A percentile compares a stretch with the other conserved stretches of the same genome.
Evolutionary conservation across 2,888 invertebrate species (phyloP).

Genomic region (Philonicus albiceps): DNA sequence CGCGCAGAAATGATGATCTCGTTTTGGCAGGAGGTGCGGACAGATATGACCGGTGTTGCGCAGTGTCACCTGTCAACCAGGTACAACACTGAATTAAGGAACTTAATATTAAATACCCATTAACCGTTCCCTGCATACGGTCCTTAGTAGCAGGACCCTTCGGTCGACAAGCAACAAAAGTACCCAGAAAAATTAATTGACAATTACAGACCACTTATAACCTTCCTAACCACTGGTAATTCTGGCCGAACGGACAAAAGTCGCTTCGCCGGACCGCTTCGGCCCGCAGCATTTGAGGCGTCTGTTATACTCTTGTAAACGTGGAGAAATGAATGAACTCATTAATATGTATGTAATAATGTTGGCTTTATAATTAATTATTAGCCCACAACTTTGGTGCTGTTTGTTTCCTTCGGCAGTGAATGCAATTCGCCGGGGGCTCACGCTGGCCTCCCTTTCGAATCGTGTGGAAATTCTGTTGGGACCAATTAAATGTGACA

Average conservation of each 20-base stretch:
- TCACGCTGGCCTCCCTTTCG: background rate
- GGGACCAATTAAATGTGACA: background rate
- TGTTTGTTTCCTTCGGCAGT: background rate
- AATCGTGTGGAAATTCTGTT: background rate
- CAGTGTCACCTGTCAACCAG: constrained; percentile 32
- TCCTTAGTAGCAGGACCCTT: background rate
- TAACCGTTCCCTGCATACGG: background rate
- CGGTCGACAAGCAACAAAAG: background rate
- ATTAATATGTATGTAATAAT: constrained; percentile 29
- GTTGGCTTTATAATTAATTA: constrained; percentile 24
- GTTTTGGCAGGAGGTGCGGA: constrained; percentile 28
- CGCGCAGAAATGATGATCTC: constrained; percentile 12
- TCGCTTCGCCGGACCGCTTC: background rate
- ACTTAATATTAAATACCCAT: constrained; percentile 30
- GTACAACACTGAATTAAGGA: constrained; percentile 7
- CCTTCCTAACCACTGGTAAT: background rate
- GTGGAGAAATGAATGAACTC: constrained; percentile 36
- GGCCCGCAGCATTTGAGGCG: constrained; percentile 24
- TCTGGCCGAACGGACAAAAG: background rate
- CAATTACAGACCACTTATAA: constrained; percentile 39
- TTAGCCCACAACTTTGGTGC: background rate
- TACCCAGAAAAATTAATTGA: constrained; percentile 31
- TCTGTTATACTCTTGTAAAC: constrained; percentile 40
- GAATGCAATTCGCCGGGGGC: background rate
- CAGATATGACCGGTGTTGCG: constrained; percentile 32